Evolutionary conservation across 2,888 invertebrate genomes (phyloP), one percentile per base, ranked within the genome.

Genomic region (Exocentrus adspersus): DNA sequence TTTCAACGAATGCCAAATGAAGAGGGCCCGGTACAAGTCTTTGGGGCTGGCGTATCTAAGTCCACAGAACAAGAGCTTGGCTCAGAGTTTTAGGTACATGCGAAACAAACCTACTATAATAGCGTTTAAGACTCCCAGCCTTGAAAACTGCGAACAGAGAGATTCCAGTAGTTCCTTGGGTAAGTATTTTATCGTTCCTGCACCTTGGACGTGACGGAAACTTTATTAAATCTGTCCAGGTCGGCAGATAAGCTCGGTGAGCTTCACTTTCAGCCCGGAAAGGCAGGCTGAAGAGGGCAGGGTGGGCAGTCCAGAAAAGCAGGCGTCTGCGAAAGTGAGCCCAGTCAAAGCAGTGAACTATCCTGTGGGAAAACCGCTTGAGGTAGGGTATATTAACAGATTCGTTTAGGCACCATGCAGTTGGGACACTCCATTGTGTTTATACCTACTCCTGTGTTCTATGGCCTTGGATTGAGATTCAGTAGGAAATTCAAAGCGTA

Each of bases 1-100:
- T 62, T 90, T 94, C 75, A 89, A 91, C 76, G 89, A 89, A 70
- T 86, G 85, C 56, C 88, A 89, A 62, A 86, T 92, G 67, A 85
- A 86, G 4, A 84, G 87, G 21, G 90, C 90, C 0, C 85, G 89
- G 17, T 79, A 89, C 41, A 87, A 88, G 75, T 87, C 88, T 5
- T 81, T 89, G n/a, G 89, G 89, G 1, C 77, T 88, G 69, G 90
- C 90, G 1, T 90, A 92, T 80, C 81, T 90, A 46, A 90, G 90
- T 75, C 92, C 92, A 0, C 93, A 92, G 78, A 91, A 92, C 78
- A 90, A 89, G 73, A 91, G 92, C 0, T 82, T 94, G 65, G 93
- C 93, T 0, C 92, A 93, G 77, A 92, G 93, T 78, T 94, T 94
- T 82, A 87, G 94, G n/a, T 95, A 94, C 79, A 93, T 95, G 93